Evolutionary conservation across 1,140 invertebrate genomes (phyloP).

Genomic region (Adoxophyes honmai): DNA sequence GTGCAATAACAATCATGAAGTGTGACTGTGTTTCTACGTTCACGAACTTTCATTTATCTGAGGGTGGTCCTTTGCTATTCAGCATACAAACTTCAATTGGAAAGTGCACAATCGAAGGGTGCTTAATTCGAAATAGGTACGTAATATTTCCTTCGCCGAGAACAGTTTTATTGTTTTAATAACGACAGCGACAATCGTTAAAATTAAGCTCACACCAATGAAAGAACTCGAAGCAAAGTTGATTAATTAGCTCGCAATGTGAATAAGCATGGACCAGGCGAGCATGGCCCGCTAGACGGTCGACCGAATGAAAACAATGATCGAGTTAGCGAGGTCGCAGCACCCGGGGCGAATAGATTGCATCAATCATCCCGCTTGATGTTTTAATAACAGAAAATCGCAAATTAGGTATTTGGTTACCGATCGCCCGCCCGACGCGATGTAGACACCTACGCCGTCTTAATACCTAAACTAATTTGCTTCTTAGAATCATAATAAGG

Average conservation of each 20-base stretch:
- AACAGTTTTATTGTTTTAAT: not conserved
- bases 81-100: too few relatives aligned
- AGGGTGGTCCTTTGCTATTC: too few relatives aligned
- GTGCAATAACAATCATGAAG: not conserved
- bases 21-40: too few relatives aligned
- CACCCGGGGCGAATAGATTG: conserved; percentile 24
- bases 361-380: conserved; percentile 46
- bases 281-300: conserved; percentile 33
- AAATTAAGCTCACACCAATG: not conserved
- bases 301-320: conserved; percentile 43
- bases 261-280: conserved; percentile 22
- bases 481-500: conserved; percentile 20
- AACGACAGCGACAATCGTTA: not conserved
- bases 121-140: too few relatives aligned
- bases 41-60: too few relatives aligned
- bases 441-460: too few relatives aligned
- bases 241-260: conserved; percentile 34
- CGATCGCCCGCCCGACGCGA: not conserved
- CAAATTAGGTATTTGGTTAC: conserved; percentile 28
- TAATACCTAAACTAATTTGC: not conserved
- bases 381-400: conserved; percentile 41
- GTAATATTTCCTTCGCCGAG: too few relatives aligned
- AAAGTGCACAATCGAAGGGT: too few relatives aligned
- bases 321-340: conserved; percentile 31
- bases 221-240: conserved; percentile 18